phyloP scores from a whole-genome alignment of 37 sponge, comb jelly and placozoan species.

The Ianthella basta region DNA sequence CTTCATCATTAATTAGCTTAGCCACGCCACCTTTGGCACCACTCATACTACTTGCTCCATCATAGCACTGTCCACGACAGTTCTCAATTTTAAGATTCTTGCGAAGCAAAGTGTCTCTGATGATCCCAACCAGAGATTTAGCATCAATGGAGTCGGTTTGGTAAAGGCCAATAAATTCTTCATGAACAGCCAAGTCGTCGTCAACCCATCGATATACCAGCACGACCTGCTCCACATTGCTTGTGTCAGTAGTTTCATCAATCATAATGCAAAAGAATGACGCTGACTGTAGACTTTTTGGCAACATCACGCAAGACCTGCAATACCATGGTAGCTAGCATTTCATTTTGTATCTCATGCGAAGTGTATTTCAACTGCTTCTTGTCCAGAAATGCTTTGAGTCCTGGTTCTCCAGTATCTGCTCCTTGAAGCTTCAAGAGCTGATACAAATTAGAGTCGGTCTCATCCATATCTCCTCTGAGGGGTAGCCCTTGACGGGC shows the following conservation, averaged over 20 bases:
- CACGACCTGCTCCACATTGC: conserved; percentile 52
- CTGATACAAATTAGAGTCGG: conserved; percentile 21
- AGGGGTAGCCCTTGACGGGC: conserved; percentile 27
- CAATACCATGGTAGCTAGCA: conserved; percentile 36
- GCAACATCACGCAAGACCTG: conserved; percentile 37
- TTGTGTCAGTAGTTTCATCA: conserved; percentile 55
- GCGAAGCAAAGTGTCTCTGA: conserved; percentile 49
- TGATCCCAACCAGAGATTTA: conserved; percentile 28
- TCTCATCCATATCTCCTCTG: conserved; percentile 8
- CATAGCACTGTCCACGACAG: conserved; percentile 60
- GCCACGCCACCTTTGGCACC: conserved; percentile 57
- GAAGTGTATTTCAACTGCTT: conserved; percentile 32
- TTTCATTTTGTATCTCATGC: conserved; percentile 57
- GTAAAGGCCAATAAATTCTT: conserved; percentile 50
- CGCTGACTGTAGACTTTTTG: neutral
- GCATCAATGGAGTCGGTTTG: conserved; percentile 36
- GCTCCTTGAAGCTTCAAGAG: conserved; percentile 13
- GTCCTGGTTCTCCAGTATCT: neutral
- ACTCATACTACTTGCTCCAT: conserved; percentile 64
- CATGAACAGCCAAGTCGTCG: conserved; percentile 40
- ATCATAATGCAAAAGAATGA: conserved; percentile 51
- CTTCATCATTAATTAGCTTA: conserved; percentile 34
- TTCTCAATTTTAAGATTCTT: conserved; percentile 46
- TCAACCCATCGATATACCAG: conserved; percentile 57
- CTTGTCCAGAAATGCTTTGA: conserved; percentile 18